phyloP scores from a whole-genome alignment of 2,888 invertebrate genomes.

The Uropetala carovei region DNA sequence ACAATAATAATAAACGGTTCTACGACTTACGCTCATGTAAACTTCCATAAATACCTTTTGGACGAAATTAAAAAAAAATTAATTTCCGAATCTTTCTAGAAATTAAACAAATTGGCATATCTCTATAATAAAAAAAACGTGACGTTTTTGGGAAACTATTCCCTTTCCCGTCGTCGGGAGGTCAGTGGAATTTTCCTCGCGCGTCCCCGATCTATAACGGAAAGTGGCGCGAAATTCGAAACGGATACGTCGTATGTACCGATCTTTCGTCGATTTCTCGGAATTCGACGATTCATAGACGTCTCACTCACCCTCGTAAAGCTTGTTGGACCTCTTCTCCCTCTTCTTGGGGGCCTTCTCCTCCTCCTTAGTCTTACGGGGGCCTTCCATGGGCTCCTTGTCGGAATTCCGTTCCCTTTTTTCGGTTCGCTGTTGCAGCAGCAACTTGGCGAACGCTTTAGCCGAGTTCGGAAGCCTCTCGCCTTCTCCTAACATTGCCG shows the following conservation, averaged over 20 bases:
- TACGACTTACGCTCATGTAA: too few relatives aligned
- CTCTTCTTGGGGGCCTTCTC: neutral
- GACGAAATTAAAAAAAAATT: too few relatives aligned
- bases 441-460: neutral
- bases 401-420: neutral
- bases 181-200: constrained; percentile 37
- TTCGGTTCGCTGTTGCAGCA: neutral
- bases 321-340: neutral
- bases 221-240: constrained; percentile 47
- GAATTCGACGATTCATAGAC: neutral
- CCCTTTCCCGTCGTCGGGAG: neutral
- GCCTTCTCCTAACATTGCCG: neutral
- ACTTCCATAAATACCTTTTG: too few relatives aligned
- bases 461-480: constrained; percentile 5
- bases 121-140: neutral
- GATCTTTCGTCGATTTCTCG: neutral
- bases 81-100: too few relatives aligned
- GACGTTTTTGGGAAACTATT: neutral
- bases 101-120: too few relatives aligned
- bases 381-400: constrained; percentile 21
- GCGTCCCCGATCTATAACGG: neutral
- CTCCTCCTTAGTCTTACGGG: neutral
- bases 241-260: neutral
- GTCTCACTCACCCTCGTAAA: constrained; percentile 14
- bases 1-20: too few relatives aligned